Percentiles rank a stretch among this genome's conserved stretches.
Conservation (phyloP, 1,140 invertebrate genomes). For the Pseudomyrmex concolor region DNA sequence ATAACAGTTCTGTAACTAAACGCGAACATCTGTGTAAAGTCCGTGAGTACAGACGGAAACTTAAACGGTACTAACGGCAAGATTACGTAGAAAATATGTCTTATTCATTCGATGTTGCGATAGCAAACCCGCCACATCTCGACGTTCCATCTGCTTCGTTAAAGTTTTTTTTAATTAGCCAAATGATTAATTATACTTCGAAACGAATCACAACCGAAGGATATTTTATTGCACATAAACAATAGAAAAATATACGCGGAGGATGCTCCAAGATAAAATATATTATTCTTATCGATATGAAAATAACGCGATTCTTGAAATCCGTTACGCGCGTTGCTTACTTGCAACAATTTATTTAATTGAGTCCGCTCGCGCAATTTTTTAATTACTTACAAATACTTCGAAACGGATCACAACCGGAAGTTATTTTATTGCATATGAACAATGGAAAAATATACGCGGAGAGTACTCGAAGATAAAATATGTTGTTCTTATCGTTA, state of each 20-base stretch:
- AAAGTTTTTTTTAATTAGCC: conserved; percentile 31
- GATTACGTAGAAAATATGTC: conserved; percentile 20
- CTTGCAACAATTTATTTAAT: too few relatives aligned
- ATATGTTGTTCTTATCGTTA: too few relatives aligned
- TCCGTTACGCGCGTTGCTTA: too few relatives aligned
- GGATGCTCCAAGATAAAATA: too few relatives aligned
- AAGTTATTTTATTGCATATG: neutral
- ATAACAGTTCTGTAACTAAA: conserved; percentile 49
- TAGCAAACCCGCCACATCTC: conserved; percentile 3
- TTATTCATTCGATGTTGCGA: conserved; percentile 36
- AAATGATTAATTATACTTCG: conserved; percentile 18
- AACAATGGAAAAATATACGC: too few relatives aligned
- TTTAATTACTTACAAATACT: neutral
- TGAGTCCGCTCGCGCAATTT: too few relatives aligned
- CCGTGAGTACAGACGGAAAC: conserved; percentile 31
- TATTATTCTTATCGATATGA: too few relatives aligned
- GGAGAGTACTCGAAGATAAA: too few relatives aligned
- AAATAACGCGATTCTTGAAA: too few relatives aligned
- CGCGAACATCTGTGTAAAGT: conserved; percentile 32
- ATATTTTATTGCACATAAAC: neutral
- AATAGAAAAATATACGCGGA: neutral
- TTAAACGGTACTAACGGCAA: conserved; percentile 38
- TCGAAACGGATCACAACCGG: neutral
- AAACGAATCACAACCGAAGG: neutral
- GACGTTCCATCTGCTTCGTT: conserved; percentile 11